Base-by-base conservation (phyloP, 2,113 vertebrate genomes). In the Poeciliopsis retropinna region DNA sequence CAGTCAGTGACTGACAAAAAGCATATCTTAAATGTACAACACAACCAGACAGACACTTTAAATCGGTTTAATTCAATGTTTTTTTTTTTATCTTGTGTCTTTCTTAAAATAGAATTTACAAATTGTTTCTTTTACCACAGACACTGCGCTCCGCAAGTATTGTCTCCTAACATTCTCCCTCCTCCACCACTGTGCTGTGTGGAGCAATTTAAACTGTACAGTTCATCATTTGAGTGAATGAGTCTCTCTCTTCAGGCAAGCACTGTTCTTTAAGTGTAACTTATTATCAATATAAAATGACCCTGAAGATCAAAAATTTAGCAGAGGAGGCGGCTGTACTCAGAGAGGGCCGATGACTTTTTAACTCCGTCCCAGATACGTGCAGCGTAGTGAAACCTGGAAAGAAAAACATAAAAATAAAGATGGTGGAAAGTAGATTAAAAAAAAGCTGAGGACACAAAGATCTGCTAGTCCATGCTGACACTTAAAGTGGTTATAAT, bases 331-430 rank as follows among this genome's bases (percentile, higher is more conserved):
- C 96, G 96, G 88, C 96, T 96, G 90, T 98, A 98, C 80, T 98
- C 96, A 0, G 96, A 95, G 22, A 98, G 93, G 0, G 96, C 96
- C 0, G 96, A 96, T 2, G 96, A 97, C 80, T 98, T 98, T 64
- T 96, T 97, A 74, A 97, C 96, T 1, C 96, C 95, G 0, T 98
- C 96, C 97, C 96, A 98, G 91, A 98, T 98, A 31, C 96, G 95
- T 67, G 96, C 95, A 0, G 96, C 95, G 0, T 97, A 98, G 86
- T 98, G 97, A 87, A 98, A 97, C 97, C 96, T 98, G 84, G 28
- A 13, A 51, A 71, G 73, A 28, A 22, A 22, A 12, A n/a, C n/a
- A 85, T 30, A 3, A 0, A 60, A 19, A 60, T 27, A n/a, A 39
- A 41, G 34, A 44, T 4, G 3, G 64, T 6, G n/a, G 22, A 27